Evolutionary conservation across 1,140 invertebrate species (phyloP), one percentile per base, ranked within the genome.

Genomic region (Belonocnema kinseyi): DNA sequence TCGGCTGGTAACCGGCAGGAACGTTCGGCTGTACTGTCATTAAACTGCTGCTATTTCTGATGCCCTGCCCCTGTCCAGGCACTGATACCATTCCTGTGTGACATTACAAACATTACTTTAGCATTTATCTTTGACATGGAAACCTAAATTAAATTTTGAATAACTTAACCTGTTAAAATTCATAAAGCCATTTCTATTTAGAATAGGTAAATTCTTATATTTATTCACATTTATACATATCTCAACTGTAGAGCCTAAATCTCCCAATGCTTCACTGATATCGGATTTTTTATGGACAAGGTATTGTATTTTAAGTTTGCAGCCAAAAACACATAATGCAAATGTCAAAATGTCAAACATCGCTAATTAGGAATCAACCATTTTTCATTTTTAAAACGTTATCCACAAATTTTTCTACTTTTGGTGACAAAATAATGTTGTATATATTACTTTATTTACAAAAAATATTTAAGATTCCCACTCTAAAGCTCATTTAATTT

Each of bases 71-170:
- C 88, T 89, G 90, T 87, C 89, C 92, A 87, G 89, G 91, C 89
- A 89, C 89, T 85, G 88, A 91, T 89, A 91, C 89, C 89, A 92
- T 91, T 90, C 91, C 90, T 91, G 75, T 91, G 75, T 46, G 86
- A 83, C 85, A 90, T 79, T 21, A 81, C 70, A 74, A 76, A 19
- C 70, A 74, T 74, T 26, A 61, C 12, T 26, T 74, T 71, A 73
- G 33, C 51, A 70, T 52, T 72, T 52, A 21, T 56, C 50, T 58
- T 73, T 46, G 40, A 46, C 40, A 46, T 72, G 56, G 14, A 16
- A 26, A 14, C 5, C 8, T 40, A 26, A 26, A 11, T 10, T 58
- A 11, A 33, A 61, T 14, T 16, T 33, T 40, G 11, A 13, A 54
- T 33, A 16, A 10, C 53, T 72, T 50, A 12, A 40, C 50, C 50